Base-by-base conservation (phyloP, 2,113 vertebrate genomes). In the Otocyon megalotis region DNA sequence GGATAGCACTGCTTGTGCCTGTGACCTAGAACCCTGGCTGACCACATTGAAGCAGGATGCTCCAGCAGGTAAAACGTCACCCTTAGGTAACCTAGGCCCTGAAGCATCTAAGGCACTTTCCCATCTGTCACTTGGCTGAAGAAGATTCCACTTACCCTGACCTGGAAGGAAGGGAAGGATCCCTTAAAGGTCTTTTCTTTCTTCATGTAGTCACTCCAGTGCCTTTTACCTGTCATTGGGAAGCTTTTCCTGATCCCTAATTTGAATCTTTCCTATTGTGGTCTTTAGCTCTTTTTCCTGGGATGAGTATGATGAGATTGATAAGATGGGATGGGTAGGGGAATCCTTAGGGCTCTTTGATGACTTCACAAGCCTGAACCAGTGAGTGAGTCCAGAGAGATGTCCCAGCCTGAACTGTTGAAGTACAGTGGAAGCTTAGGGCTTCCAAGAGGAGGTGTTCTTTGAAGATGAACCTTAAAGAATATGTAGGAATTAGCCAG, bases 61-160 rank as follows among this genome's bases (percentile, higher is more conserved):
- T 96, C n/a, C 97, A 90, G 10, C 97, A 97, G 97, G 98, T 98
- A 96, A 97, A 71, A 76, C 32, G 2, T 96, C 65, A 79, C 19
- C 80, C 35, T 50, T 35, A 3, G 12, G 15, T 65, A 79, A 72
- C 71, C 22, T n/a, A 74, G 88, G 28, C 20, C 50, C 28, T 35
- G 60, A 69, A 22, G 13, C 62, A 24, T 58, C 62, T 63, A 43
- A 83, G 37, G 35, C 22, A 83, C 13, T 35, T 91, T 86, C 16
- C 10, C 28, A 8, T 91, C 82, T 95, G 94, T 60, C 30, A 5
- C 28, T 35, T 95, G 11, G 60, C 35, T 15, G 3, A 86, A 63
- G 63, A 95, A 43, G 50, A 6, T 92, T 56, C 30, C 4, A 37
- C 19, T 76, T 88, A 24, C 43, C 53, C 22, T 43, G 16, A 69